Conservation (phyloP, 92 coral and sea anemone genomes). For the Bergia sp. region DNA sequence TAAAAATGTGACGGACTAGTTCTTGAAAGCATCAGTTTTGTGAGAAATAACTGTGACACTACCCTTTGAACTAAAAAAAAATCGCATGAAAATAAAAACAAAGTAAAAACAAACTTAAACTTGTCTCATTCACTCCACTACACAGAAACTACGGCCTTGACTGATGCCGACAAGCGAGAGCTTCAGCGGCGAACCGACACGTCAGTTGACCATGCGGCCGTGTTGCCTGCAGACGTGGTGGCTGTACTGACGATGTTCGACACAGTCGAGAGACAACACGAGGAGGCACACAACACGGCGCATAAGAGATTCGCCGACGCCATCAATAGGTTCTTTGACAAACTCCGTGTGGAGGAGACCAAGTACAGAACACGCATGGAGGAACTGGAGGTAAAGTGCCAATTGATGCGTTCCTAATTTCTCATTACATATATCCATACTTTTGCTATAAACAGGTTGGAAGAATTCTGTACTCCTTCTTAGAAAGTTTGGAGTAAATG, state of each 20-base stretch:
- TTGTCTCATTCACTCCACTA: background rate
- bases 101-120: background rate
- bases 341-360: constrained; percentile 89
- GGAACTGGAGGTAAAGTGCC: constrained; percentile 83
- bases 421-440: background rate
- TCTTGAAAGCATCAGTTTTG: no score
- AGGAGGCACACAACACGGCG: constrained; percentile 78
- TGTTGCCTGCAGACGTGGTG: constrained; percentile 86
- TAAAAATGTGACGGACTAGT: no score
- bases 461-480: no score
- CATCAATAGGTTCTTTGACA: constrained; percentile 92
- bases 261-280: constrained; percentile 74
- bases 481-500: no score
- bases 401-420: background rate
- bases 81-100: background rate
- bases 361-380: constrained; percentile 96
- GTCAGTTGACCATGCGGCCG: constrained; percentile 93
- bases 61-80: no score
- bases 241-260: constrained; percentile 92
- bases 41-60: no score
- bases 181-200: constrained; percentile 94
- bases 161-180: constrained; percentile 97
- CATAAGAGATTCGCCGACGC: constrained; percentile 90
- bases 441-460: no score
- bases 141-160: constrained; percentile 79